phyloP scores from a whole-genome alignment of 2,797 vertebrate species.

The Coregonus sp. region DNA sequence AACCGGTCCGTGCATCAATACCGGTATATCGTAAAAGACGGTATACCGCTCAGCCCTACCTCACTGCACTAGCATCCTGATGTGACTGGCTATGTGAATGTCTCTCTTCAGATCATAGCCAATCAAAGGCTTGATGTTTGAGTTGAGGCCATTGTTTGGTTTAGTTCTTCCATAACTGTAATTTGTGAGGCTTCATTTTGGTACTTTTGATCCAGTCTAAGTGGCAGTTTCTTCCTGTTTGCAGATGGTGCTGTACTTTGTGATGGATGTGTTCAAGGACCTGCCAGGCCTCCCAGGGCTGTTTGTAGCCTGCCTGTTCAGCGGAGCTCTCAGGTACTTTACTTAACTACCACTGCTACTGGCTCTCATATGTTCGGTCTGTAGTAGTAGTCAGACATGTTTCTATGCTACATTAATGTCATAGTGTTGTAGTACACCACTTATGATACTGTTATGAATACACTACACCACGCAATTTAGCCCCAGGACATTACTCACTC shows the following conservation, averaged over 20 bases:
- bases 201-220: neutral
- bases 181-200: neutral
- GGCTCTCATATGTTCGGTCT: neutral
- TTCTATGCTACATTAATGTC: too few species aligned
- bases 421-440: too few species aligned
- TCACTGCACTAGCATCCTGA: neutral
- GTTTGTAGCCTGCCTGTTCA: constrained; percentile 92
- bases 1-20: too few species aligned
- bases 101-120: neutral
- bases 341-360: neutral
- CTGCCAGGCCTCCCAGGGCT: constrained; percentile 86
- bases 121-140: neutral
- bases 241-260: constrained; percentile 90
- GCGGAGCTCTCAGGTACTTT: constrained; percentile 88
- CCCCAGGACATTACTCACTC: neutral
- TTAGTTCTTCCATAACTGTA: neutral
- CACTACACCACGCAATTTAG: neutral
- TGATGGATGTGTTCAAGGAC: constrained; percentile 86
- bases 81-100: neutral
- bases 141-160: neutral
- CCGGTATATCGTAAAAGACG: too few species aligned
- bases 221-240: constrained; percentile 6
- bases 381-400: too few species aligned
- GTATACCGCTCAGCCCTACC: too few species aligned
- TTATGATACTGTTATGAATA: neutral